Evolutionary conservation across 2,888 invertebrate genomes (phyloP).

Genomic region (Drosophila suboccidentalis): DNA sequence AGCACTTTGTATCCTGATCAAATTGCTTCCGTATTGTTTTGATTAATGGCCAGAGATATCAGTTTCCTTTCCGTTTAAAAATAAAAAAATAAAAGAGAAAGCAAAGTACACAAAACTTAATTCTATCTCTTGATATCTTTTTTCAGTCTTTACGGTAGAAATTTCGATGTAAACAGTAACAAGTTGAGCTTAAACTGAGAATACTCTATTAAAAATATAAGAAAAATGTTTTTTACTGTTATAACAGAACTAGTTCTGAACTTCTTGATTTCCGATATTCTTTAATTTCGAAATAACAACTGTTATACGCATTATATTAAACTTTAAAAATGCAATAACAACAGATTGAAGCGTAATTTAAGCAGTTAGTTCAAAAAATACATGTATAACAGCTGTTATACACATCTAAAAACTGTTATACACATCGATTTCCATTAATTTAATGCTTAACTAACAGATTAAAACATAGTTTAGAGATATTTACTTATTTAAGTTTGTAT

Average conservation of each 20-base stretch:
- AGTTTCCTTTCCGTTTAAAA: slow-evolving; percentile 25
- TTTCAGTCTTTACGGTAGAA: neutral
- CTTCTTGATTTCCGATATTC: neutral
- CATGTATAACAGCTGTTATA: slow-evolving; percentile 8
- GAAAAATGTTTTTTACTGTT: neutral
- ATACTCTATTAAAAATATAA: neutral
- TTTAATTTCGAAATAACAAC: neutral
- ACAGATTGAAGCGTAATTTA: neutral
- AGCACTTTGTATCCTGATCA: slow-evolving; percentile 29
- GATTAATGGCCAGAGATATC: slow-evolving; percentile 37
- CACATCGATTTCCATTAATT: neutral
- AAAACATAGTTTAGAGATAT: neutral
- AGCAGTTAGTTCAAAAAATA: no score
- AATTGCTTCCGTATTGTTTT: slow-evolving; percentile 34
- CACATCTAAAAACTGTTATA: neutral
- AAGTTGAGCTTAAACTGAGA: neutral
- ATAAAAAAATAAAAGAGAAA: slow-evolving; percentile 23
- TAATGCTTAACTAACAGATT: neutral
- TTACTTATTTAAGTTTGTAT: neutral
- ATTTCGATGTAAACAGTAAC: neutral
- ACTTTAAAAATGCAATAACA: neutral
- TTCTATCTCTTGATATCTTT: slow-evolving; percentile 5
- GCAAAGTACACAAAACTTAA: slow-evolving; percentile 16
- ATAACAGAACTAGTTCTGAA: neutral
- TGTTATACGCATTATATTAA: neutral